Base-by-base conservation (phyloP, 2,888 invertebrate genomes). In the Urechis unicinctus region DNA sequence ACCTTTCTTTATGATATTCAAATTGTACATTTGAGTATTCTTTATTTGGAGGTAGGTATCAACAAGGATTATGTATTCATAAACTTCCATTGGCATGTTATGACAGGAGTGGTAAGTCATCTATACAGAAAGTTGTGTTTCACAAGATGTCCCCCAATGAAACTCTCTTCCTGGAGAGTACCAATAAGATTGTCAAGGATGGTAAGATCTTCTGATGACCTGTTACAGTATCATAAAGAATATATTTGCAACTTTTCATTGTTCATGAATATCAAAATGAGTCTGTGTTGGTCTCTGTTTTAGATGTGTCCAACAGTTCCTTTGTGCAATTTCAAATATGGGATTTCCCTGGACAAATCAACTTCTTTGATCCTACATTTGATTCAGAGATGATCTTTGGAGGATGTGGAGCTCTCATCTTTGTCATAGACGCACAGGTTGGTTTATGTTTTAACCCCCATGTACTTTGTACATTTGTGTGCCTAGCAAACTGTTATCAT, bases 111-210 rank as follows among this genome's bases (percentile, higher is more conserved):
- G 98, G 98, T 49, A 98, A 98, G 79, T 96, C 97, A 52, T 98
- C 97, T 0, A 98, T 98, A 72, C 94, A 96, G 77, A 97, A 98
- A 83, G 98, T 99, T 3, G 98, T 99, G n/a, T 99, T 99, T 78
- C 97, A 98, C 79, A 99, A 99, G 82, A 98, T 99, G 93, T 95
- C 97, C 1, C 98, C 98, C 1, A 98, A 97, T 81, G 98, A 99
- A 81, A 99, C 98, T 0, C 82, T 98, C 53, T 98, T 98, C 77
- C 81, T 98, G 62, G 98, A 98, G 79, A 95, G 95, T 63, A 99
- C 97, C 50, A 95, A 93, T 78, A 94, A 97, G 83, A 93, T 98
- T 66, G 91, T 94, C 2, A 96, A 95, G 80, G 96, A 98, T 81
- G 80, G 82, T 82, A 62, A 66, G 73, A 45, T 26, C 36, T 36